Base-by-base conservation (phyloP, 2,113 vertebrate genomes). In the Phalacrocorax brasilianus region DNA sequence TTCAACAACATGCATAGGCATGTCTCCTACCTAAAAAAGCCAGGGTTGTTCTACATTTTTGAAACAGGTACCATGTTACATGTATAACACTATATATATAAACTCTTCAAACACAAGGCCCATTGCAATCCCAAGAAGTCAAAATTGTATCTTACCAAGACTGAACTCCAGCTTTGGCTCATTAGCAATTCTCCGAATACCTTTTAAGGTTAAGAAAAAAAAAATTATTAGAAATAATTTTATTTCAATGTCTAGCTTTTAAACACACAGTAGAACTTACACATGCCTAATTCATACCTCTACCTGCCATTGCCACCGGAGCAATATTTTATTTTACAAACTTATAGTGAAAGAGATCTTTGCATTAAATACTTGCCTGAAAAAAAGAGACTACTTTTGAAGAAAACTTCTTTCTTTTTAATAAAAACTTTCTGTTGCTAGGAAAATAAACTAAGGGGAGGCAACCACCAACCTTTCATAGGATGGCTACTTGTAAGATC, bases 101-200 rank as follows among this genome's bases (percentile, higher is more conserved):
- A 23, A 59, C 58, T 23, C 33, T 35, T 61, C 58, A 58, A 3
- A 3, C 19, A 73, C 22, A 44, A 10, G 40, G 18, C 3, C 3
- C 49, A 85, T 26, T 65, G 16, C 33, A 74, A 81, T 55, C 77
- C 14, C 18, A 91, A 68, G 59, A 77, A 83, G 14, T 35, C 23
- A 96, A 94, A 94, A 85, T 16, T 33, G 3, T 49, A 33, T 93
- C 98, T 98, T 98, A 98, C 98, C 98, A 62, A 98, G 98, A 89
- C 97, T 98, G 91, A 98, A 98, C 93, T 98, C 98, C 95, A 98
- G 67, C 91, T 98, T 98, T 67, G 98, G 98, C 55, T 98, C 98
- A 96, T 97, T 90, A 91, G 97, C 94, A 91, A 72, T 97, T 94
- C 95, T 98, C 94, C 97, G 97, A 96, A 98, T 97, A 96, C 97